Conservation (phyloP, 2,888 invertebrate species). For the Pilophorus perplexus region DNA sequence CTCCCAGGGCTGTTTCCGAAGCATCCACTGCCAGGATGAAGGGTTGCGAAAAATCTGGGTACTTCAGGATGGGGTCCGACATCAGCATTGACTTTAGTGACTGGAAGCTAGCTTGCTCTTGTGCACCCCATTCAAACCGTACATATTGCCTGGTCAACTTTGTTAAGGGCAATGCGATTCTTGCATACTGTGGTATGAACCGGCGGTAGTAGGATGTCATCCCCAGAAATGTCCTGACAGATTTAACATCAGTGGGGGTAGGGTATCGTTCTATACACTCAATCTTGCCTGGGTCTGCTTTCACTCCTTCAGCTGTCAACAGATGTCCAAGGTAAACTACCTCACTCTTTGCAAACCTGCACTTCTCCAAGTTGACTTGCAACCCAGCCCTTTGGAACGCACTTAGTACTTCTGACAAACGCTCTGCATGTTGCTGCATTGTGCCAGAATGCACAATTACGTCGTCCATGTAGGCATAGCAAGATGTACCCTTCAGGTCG, state of each 20-base stretch:
- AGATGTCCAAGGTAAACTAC: constrained; percentile 28
- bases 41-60: constrained; percentile 45
- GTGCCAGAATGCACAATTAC: background rate
- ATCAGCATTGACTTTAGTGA: constrained; percentile 37
- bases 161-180: constrained; percentile 49
- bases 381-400: background rate
- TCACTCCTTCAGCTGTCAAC: constrained; percentile 6
- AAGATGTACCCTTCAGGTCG: background rate
- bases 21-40: constrained; percentile 47
- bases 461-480: constrained; percentile 1
- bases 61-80: constrained; percentile 40
- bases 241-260: constrained; percentile 19
- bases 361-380: constrained; percentile 12
- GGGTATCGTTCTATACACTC: background rate
- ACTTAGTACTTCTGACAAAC: background rate
- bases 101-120: constrained; percentile 45
- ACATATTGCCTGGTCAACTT: constrained; percentile 47
- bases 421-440: background rate
- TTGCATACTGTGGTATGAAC: constrained; percentile 51
- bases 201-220: constrained; percentile 52
- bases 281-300: constrained; percentile 34
- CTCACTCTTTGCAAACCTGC: background rate
- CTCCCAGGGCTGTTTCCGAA: constrained; percentile 44
- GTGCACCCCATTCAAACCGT: constrained; percentile 45
- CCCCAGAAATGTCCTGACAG: constrained; percentile 50